Evolutionary conservation across 2,797 vertebrate species (phyloP), one percentile per base, ranked within the genome.

Genomic region (Crypturellus tataupa): DNA sequence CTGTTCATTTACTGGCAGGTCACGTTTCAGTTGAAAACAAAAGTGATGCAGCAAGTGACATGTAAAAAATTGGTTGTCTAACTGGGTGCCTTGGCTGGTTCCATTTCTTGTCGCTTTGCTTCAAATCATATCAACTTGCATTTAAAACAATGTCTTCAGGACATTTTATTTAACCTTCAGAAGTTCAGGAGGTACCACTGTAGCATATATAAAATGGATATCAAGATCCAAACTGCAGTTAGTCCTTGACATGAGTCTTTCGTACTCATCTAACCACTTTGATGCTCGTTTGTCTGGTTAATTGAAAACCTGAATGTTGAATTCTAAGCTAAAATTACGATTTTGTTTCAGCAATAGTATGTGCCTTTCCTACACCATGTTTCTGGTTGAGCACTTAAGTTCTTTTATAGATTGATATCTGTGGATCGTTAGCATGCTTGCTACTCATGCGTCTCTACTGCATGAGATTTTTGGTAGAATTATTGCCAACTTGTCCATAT

Each of bases 21-120:
- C 88, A 93, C 10, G 12, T 93, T 96, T 96, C 82, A 65, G 79
- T 87, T 93, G 86, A 97, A 96, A 89, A 91, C 63, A 80, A 88
- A 95, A 94, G 46, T 33, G 8, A 27, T 64, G 46, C 39, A 96
- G 53, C 86, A 87, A 62, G 63, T 78, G 80, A 33, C 40, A 40
- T 64, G 20, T 88, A 31, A 86, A 93, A 73, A 89, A 65, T 33
- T 35, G 51, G 14, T 70, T 96, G 29, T 92, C 73, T 81, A 62
- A 59, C 76, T 92, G 83, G 29, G 33, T 91, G 76, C 91, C 71
- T 91, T 90, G 62, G 42, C 53, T 90, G 51, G 4, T 91, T 94
- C 58, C 79, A 9, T 90, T 81, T 90, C 95, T 78, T 96, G 56
- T 94, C 47, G n/a, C 85, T 90, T 95, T 89, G 24, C 58, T 90